Evolutionary conservation across 2,797 vertebrate genomes (phyloP), one percentile per base, ranked within the genome.

Genomic region (Tenualosa thibaudeaui): DNA sequence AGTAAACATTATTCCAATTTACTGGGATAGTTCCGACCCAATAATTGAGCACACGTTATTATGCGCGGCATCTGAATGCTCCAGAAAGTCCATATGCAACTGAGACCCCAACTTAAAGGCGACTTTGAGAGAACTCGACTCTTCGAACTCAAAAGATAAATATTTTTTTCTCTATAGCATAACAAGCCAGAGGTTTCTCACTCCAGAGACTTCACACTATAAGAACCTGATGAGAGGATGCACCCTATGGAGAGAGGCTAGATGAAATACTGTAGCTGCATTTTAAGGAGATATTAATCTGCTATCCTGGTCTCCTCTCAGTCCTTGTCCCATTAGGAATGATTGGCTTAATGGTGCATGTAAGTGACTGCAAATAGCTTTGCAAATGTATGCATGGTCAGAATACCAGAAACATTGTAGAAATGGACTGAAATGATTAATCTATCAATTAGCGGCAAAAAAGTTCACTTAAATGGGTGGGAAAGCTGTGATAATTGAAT

Each of bases 331-430:
- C 71, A 78, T 78, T 78, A 22, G 71, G 71, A 78, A 78, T 78
- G 71, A 78, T 78, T 46, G 71, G 71, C 71, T 46, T 78, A 78
- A 78, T 78, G 71, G 71, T 78, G 71, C 71, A 78, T 78, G 71
- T 78, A 78, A 78, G 71, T 78, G 71, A 78, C 46, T 78, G 71
- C 71, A 78, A 78, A 78, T 78, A 78, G 71, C 71, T 78, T 78
- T 78, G 71, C 71, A 78, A 78, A 78, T 78, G 71, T 78, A 78
- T 78, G 71, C 71, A 46, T 78, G 71, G 71, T 46, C 71, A 78
- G 71, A 78, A 43, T 46, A 78, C 71, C 71, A 78, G 71, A 78
- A 78, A 78, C 71, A 78, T 78, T n/a, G 71, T 78, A 46, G 71
- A 78, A 78, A 78, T 78, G 40, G 71, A 78, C 71, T 78, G 71